phyloP scores from a whole-genome alignment of 2,113 vertebrate species.

The Sorex fumeus region DNA sequence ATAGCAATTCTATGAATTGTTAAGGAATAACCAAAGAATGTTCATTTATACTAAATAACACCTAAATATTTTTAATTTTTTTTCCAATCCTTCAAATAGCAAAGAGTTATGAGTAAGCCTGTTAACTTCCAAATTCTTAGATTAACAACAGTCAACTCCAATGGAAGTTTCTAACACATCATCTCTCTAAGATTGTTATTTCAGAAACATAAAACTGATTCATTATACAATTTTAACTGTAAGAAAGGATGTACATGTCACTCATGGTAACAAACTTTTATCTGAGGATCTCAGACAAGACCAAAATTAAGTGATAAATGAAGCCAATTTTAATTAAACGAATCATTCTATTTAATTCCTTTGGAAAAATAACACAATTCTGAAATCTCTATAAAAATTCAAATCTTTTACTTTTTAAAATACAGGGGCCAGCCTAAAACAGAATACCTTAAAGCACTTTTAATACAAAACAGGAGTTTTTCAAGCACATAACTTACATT shows the following conservation, averaged over 20 bases:
- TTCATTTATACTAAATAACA: slow-evolving; percentile 53
- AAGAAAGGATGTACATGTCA: background rate
- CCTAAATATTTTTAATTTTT: background rate
- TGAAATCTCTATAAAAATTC: background rate
- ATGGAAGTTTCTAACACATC: background rate
- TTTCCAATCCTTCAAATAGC: slow-evolving; percentile 22
- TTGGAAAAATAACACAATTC: slow-evolving; percentile 46
- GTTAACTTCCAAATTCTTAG: slow-evolving; percentile 59
- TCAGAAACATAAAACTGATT: slow-evolving; percentile 53
- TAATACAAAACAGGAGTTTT: slow-evolving; percentile 56
- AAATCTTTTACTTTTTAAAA: slow-evolving; percentile 1
- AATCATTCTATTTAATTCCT: background rate
- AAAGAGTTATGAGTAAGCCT: background rate
- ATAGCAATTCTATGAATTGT: slow-evolving; percentile 36
- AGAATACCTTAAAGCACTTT: slow-evolving; percentile 32
- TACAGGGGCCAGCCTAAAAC: slow-evolving; percentile 26
- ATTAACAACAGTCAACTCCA: background rate
- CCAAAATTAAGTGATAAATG: background rate
- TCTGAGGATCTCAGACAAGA: slow-evolving; percentile 66
- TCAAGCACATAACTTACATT: slow-evolving; percentile 93
- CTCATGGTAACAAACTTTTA: slow-evolving; percentile 47
- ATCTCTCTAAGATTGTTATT: slow-evolving; percentile 15
- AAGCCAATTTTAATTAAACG: slow-evolving; percentile 56
- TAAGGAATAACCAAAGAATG: slow-evolving; percentile 34
- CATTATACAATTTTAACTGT: slow-evolving; percentile 29